Conservation (phyloP, 1,140 invertebrate species). For the Grapholita molesta region DNA sequence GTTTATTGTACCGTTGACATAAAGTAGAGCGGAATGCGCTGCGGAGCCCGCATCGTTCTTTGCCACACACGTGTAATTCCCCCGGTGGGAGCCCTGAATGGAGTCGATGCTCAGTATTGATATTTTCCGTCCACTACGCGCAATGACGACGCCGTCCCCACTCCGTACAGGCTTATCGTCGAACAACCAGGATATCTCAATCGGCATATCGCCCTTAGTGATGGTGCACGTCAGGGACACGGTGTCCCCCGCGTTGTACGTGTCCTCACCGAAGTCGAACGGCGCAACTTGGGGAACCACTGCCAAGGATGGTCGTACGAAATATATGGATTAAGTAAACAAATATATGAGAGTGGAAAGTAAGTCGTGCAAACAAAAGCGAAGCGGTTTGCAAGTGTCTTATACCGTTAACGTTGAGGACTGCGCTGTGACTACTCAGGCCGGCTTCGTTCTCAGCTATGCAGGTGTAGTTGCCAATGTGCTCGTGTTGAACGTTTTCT, state of each 20-base stretch:
- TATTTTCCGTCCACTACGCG: slow-evolving; percentile 75
- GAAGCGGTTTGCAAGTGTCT: slow-evolving; percentile 13
- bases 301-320: slow-evolving; percentile 37
- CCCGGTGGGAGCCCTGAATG: slow-evolving; percentile 71
- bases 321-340: not conserved
- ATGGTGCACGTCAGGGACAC: slow-evolving; percentile 80
- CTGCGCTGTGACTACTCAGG: slow-evolving; percentile 75
- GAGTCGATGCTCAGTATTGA: slow-evolving; percentile 81
- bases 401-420: slow-evolving; percentile 80
- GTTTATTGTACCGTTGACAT: slow-evolving; percentile 73
- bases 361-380: slow-evolving; percentile 31
- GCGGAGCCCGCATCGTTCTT: slow-evolving; percentile 78
- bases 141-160: slow-evolving; percentile 56
- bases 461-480: slow-evolving; percentile 90
- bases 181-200: slow-evolving; percentile 82
- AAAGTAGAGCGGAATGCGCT: slow-evolving; percentile 51
- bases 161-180: slow-evolving; percentile 31
- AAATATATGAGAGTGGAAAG: not conserved
- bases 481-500: slow-evolving; percentile 83
- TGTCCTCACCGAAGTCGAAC: slow-evolving; percentile 82
- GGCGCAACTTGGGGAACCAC: slow-evolving; percentile 82
- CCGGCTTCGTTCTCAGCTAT: slow-evolving; percentile 87
- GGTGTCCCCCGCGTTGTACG: slow-evolving; percentile 80
- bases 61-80: slow-evolving; percentile 81
- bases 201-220: slow-evolving; percentile 83